Conservation (phyloP, 2,113 vertebrate species). For the Corythoichthys intestinalis region DNA sequence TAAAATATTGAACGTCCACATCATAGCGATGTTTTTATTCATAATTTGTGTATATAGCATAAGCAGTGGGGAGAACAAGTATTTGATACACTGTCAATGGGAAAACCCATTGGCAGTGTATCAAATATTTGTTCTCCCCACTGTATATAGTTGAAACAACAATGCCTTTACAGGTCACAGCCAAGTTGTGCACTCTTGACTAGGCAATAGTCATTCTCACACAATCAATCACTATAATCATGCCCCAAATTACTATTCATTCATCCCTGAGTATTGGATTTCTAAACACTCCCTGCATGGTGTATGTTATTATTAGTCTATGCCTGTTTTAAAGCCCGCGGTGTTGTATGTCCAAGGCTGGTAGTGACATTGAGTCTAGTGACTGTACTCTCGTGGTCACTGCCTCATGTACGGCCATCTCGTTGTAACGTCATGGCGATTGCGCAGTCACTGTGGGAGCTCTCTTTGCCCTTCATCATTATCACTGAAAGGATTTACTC, state of each 20-base stretch:
- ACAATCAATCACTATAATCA: not conserved
- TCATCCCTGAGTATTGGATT: conserved; percentile 19
- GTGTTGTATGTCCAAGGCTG: conserved; percentile 21
- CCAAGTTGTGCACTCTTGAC: too few species aligned
- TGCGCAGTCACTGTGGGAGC: conserved; percentile 20
- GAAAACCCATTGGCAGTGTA: too few species aligned
- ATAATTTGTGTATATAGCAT: too few species aligned
- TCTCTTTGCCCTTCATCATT: conserved; percentile 38
- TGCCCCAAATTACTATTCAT: not conserved
- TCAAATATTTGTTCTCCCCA: too few species aligned
- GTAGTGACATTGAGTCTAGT: conserved; percentile 4
- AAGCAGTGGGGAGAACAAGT: too few species aligned
- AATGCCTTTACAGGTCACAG: too few species aligned
- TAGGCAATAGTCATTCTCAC: not conserved
- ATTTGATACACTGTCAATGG: too few species aligned
- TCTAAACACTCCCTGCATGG: conserved; percentile 19
- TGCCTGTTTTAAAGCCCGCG: conserved; percentile 29
- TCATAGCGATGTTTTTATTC: too few species aligned
- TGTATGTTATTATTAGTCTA: conserved; percentile 42
- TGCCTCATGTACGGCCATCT: conserved; percentile 32
- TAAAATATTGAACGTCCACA: too few species aligned
- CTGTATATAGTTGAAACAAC: too few species aligned
- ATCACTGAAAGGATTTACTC: conserved; percentile 59
- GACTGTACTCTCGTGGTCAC: conserved; percentile 10
- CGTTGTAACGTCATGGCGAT: conserved; percentile 29